Base-by-base conservation (phyloP, 2,113 vertebrate genomes). In the Isichthys henryi region DNA sequence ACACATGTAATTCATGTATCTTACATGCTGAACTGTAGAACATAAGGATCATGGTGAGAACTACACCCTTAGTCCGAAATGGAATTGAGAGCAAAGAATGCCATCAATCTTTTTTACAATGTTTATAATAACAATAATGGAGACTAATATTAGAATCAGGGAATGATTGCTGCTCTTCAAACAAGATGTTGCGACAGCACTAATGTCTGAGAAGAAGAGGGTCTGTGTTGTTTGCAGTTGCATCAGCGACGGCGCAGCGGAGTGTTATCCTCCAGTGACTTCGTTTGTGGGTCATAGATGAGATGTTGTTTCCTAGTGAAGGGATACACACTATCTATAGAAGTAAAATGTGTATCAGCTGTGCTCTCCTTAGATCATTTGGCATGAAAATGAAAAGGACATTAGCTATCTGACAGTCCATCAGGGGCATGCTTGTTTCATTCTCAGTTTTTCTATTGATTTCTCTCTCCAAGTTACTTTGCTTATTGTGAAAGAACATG, bases 211-310 rank as follows among this genome's bases (percentile, higher is more conserved):
- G 56, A 86, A 56, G 23, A 70, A 48, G n/a, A 21, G 49, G n/a
- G 23, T 84, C 85, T 70, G 48, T 86, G 89, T 46, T 66, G 89
- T 49, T 45, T 35, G 58, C 89, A 89, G 83, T 53, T 58, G 88
- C 70, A 85, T 52, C 89, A 86, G 84, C 46, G 19, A 50, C 84
- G 43, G 13, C 15, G n/a, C 88, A 85, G 56, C 5, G 45, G 39
- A 53, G 21, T 31, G n/a, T 70, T 89, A 35, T 86, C 39, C 89
- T 66, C 80, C 56, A 66, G 89, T 46, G 84, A 43, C 62, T 49
- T 48, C 31, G 43, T 86, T 86, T 87, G 62, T 87, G 89, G 83
- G 58, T 86, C 84, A 87, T n/a, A 87, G 39, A 85, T 62, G 80
- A 85, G 52, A 89, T 10, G 15, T 50, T 39, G 35, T 89, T 74